Evolutionary conservation across 2,888 invertebrate genomes (phyloP), one percentile per base, ranked within the genome.

Genomic region (Sturmia bella): DNA sequence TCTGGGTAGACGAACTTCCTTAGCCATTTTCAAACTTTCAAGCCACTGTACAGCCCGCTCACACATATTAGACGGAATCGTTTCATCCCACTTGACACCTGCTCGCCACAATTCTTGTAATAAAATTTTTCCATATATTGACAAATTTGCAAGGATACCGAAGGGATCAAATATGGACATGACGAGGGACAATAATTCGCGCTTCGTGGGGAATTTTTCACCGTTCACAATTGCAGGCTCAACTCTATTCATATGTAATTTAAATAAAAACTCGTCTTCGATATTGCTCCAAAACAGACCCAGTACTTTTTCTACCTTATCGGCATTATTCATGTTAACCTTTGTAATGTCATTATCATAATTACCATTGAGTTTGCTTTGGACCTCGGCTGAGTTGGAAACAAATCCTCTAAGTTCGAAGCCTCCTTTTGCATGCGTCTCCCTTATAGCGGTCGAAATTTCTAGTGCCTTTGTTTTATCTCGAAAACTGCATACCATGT

Each of bases 401-500:
- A 57, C 61, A 66, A 80, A 80, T 11, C 50, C 50, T 45, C 63
- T 45, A 15, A 82, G 12, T 6, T 79, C 57, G 15, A 80, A 78
- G 24, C 78, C 80, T 13, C 70, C 61, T 7, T 80, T 61, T 52
- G 37, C 61, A 43, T 81, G 68, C 13, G 79, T 78, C 0, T 39
- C 12, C 45, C 39, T 56, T 6, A 83, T 77, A 3, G 70, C 43
- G 12, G 27, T 9, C 0, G 79, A 48, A 6, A 84, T 50, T 27
- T 56, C 15, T 17, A 84, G 72, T 1, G 84, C 81, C 50, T 79
- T 39, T 50, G 66, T 52, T 13, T 12, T 15, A 6, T 59, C 45
- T 3, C 56, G 37, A 27, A 74, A 76, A 43, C 76, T 69, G 32
- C 83, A 79, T 5, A 84, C 74, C 32, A 81, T 79, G 12, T 84